Conservation (phyloP, 2,797 vertebrate genomes). For the Cossypha caffra region DNA sequence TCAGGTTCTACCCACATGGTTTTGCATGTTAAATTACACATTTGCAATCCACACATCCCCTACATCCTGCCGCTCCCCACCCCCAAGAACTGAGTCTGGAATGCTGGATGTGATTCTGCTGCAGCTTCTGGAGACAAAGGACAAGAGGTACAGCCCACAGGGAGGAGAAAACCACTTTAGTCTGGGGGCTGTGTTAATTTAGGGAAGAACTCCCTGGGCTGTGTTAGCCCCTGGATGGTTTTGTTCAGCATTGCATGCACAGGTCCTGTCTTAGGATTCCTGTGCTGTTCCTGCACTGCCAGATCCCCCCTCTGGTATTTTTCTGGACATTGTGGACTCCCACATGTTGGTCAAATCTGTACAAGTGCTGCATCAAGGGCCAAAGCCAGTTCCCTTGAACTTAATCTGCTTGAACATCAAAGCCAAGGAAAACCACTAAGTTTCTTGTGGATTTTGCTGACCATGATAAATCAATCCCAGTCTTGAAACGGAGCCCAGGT, state of each 20-base stretch:
- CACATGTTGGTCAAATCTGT: background rate
- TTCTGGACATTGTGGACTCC: background rate
- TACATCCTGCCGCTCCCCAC: fast-evolving
- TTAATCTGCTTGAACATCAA: slow-evolving; percentile 8
- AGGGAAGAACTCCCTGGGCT: background rate
- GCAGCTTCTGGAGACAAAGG: background rate
- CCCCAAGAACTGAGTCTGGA: background rate
- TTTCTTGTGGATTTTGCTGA: background rate
- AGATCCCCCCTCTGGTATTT: background rate
- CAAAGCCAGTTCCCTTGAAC: background rate
- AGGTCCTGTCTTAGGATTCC: background rate
- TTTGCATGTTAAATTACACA: background rate
- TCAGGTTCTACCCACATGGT: background rate
- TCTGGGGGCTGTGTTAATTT: background rate
- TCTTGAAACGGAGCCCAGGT: background rate
- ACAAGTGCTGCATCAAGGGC: background rate
- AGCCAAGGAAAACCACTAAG: background rate
- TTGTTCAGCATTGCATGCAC: background rate
- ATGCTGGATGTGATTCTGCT: background rate
- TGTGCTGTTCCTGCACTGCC: background rate
- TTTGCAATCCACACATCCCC: background rate
- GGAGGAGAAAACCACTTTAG: background rate
- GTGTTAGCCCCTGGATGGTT: background rate
- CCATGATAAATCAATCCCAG: background rate
- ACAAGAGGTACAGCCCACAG: background rate